Percentiles rank a stretch among this genome's conserved stretches.
These are phyloP conservation scores for Periphyllus acericola DNA, from an alignment of 2,888 invertebrate genomes.

Conservation along the genomic window DNA sequence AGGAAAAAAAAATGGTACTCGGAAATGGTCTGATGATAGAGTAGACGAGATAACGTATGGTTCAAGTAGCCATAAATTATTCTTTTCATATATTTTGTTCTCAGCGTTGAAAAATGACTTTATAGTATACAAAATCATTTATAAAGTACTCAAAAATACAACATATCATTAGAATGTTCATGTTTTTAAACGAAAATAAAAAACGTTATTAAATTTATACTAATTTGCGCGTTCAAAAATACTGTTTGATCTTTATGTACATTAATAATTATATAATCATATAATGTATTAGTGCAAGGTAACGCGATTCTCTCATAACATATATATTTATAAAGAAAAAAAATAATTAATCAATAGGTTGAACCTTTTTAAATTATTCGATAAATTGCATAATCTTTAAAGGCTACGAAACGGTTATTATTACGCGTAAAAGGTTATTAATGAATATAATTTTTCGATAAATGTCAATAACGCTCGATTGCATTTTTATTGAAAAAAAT, in stretches of 20 bases:
- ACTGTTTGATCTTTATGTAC: no score
- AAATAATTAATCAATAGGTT: background rate
- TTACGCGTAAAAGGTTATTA: no score
- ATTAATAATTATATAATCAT: no score
- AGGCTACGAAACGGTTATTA: no score
- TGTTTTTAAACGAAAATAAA: background rate
- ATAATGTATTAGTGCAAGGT: no score
- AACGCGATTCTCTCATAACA: no score
- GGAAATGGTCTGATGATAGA: background rate
- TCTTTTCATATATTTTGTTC: background rate
- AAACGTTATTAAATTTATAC: no score
- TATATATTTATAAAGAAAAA: background rate
- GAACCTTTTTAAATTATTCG: background rate
- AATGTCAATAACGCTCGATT: no score
- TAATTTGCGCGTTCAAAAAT: no score
- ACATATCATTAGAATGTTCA: background rate
- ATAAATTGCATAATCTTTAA: background rate
- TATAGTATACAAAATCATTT: background rate
- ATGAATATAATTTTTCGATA: no score
- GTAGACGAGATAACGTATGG: background rate
- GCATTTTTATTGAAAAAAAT: no score
- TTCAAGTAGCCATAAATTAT: background rate
- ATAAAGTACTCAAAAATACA: no score
- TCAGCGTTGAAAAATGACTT: background rate
- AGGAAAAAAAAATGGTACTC: background rate